A percentile compares a stretch with the other conserved stretches of the same genome.
phyloP scores from a whole-genome alignment of 1,140 invertebrate genomes.

The Trichonephila clavata region DNA sequence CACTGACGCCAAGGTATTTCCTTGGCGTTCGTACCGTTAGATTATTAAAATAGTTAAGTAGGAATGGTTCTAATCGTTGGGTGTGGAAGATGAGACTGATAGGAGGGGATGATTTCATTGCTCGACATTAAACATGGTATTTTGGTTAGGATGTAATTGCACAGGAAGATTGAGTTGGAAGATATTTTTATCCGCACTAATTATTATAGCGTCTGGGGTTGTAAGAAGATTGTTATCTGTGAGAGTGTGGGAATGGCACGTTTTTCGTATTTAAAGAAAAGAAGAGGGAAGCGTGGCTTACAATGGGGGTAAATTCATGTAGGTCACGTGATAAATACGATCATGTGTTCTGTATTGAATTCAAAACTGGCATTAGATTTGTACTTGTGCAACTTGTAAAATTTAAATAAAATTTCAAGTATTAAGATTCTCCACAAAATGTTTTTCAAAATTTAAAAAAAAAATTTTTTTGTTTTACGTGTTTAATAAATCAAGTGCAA shows the following conservation, averaged over 20 bases:
- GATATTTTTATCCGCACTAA: background rate
- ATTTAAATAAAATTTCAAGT: too few relatives aligned
- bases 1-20: background rate
- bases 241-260: background rate
- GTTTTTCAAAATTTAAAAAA: too few relatives aligned
- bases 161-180: background rate
- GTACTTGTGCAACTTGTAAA: too few relatives aligned
- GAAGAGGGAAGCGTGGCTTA: too few relatives aligned
- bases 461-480: too few relatives aligned
- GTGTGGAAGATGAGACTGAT: conserved; percentile 22
- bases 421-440: too few relatives aligned
- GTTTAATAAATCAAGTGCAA: too few relatives aligned
- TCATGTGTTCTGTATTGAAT: too few relatives aligned
- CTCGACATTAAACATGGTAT: background rate
- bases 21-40: background rate
- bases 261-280: too few relatives aligned
- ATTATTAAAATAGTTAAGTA: conserved; percentile 7
- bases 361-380: too few relatives aligned
- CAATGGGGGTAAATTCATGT: too few relatives aligned
- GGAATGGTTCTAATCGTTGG: conserved; percentile 31
- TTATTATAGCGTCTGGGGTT: background rate
- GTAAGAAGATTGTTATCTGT: background rate
- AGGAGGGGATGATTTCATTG: conserved; percentile 8
- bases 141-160: background rate
- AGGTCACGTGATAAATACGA: too few relatives aligned